Evolutionary conservation across 1,140 invertebrate species (phyloP), one percentile per base, ranked within the genome.

Genomic region (Microvelia longipes): DNA sequence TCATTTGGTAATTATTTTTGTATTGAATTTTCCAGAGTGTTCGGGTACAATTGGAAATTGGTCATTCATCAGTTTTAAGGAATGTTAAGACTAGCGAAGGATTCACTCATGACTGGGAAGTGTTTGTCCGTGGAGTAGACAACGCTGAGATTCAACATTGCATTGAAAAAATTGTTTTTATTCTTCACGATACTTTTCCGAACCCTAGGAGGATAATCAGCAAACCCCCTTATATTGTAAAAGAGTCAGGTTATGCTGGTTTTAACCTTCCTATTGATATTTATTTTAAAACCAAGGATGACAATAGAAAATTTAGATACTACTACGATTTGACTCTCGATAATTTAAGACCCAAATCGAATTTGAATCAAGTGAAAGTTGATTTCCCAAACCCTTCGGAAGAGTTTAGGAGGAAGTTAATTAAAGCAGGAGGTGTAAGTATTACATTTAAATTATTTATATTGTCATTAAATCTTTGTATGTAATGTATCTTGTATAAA

Each of bases 21-120:
- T n/a, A n/a, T 50, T 19, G 35, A 11, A 11, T 50, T 11, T 50
- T 50, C 19, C 25, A 70, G 76, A 74, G 73, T 73, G 86, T 95
- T 73, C 88, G 88, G 80, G 90, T 96, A 70, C 89, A 88, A 76
- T 85, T 98, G 76, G 93, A 96, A 83, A 89, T 96, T 78, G 94
- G 94, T 35, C 94, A 98, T 79, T 85, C 87, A 77, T 91, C 94
- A 71, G 85, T 85, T 66, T 81, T 94, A 72, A 86, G 89, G 75
- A 85, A 85, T 24, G 89, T 90, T 77, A 85, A 84, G 71, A 94
- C 92, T 11, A 84, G 86, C 24, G 90, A 94, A 79, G 93, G 92
- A 19, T 96, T 92, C 76, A 98, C 95, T 73, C 96, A 98, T 82
- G 94, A 98, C 78, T 98, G 96, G 96, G 92, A 93, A 79, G 88